Conservation (phyloP, 2,113 vertebrate species). For the Pseudopipra pipra region DNA sequence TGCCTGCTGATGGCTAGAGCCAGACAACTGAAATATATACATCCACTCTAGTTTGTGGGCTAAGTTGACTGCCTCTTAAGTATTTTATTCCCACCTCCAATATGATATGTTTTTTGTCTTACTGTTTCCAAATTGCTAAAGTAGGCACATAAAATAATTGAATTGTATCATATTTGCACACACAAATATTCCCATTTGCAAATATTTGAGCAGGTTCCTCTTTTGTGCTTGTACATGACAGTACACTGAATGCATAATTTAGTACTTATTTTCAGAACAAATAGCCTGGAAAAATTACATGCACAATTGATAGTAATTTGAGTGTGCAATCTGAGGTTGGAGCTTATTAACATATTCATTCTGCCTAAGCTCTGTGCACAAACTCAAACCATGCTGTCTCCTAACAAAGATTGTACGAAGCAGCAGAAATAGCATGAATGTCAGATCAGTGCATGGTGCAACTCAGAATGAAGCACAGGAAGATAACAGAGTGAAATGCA, state of each 20-base stretch:
- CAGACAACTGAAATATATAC: neutral
- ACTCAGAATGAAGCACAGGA: neutral
- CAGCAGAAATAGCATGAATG: neutral
- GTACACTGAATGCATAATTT: conserved; percentile 70
- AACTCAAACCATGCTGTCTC: conserved; percentile 54
- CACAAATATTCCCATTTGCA: conserved; percentile 51
- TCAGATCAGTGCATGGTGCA: neutral
- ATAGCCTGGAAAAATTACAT: conserved; percentile 74
- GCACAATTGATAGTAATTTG: conserved; percentile 76
- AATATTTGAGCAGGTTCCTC: conserved; percentile 69
- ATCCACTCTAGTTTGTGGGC: accelerated
- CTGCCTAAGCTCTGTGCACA: conserved; percentile 51
- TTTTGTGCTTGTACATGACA: conserved; percentile 32
- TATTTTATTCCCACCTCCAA: neutral
- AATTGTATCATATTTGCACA: conserved; percentile 57
- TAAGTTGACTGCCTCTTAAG: neutral
- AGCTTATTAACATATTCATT: conserved; percentile 69
- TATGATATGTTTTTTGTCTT: neutral
- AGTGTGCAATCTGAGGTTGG: conserved; percentile 55
- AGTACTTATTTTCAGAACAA: conserved; percentile 75
- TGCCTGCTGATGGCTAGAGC: neutral
- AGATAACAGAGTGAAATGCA: neutral
- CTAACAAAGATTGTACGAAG: conserved; percentile 28
- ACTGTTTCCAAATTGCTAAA: neutral
- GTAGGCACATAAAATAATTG: neutral